Percentiles rank a stretch among this genome's conserved stretches.
Evolutionary conservation across 2,797 vertebrate genomes (phyloP).

Genomic region (Propithecus perrieri): DNA sequence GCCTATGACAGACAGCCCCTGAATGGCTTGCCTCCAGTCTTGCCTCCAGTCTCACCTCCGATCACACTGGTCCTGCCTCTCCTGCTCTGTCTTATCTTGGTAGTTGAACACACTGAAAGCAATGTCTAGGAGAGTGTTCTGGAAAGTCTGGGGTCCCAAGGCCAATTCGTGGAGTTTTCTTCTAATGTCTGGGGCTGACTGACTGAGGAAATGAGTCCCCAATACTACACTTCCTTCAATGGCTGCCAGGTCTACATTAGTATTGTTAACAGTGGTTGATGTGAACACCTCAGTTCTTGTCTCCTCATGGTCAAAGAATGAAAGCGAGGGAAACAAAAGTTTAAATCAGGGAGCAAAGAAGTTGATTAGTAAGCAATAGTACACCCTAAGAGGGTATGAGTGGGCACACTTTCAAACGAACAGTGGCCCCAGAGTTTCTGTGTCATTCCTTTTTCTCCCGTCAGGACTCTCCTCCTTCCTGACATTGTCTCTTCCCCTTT

Average conservation of each 20-base stretch:
- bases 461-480: not conserved
- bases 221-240: not conserved
- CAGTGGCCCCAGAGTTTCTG: not conserved
- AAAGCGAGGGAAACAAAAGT: not conserved
- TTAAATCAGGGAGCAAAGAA: not conserved
- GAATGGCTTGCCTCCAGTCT: not conserved
- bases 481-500: not conserved
- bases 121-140: not conserved
- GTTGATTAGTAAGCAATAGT: not conserved
- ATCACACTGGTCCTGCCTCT: not conserved
- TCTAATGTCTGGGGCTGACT: not conserved
- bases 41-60: not conserved
- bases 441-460: not conserved
- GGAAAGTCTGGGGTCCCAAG: not conserved
- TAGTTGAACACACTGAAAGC: not conserved
- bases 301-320: not conserved
- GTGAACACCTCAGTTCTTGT: not conserved
- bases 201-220: not conserved
- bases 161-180: not conserved
- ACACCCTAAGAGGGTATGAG: not conserved
- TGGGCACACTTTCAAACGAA: not conserved
- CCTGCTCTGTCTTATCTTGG: not conserved
- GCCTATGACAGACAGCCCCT: not conserved
- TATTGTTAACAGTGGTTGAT: not conserved
- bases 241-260: not conserved